Percentiles rank a stretch among this genome's conserved stretches.
Conservation (phyloP, 1,140 invertebrate genomes). For the Araneus ventricosus region DNA sequence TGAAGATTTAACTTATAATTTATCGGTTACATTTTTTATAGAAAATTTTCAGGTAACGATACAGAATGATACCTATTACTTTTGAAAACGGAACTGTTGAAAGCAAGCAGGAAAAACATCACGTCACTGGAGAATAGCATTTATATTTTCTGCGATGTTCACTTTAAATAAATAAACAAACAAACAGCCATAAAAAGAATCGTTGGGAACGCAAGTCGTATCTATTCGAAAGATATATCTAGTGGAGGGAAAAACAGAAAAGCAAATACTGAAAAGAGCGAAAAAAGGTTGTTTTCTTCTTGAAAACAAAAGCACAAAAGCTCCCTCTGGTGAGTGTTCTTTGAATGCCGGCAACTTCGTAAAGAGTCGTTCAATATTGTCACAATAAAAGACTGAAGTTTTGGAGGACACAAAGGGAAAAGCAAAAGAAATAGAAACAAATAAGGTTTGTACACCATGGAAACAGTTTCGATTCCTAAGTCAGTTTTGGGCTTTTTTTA, state of each 20-base stretch:
- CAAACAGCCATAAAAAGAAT: neutral
- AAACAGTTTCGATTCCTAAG: neutral
- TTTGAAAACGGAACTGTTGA: neutral
- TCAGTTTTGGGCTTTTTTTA: neutral
- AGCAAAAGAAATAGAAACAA: neutral
- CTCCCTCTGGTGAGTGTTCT: neutral
- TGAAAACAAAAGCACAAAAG: neutral
- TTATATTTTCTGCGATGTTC: neutral
- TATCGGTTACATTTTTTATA: too few species aligned
- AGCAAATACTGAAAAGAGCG: neutral
- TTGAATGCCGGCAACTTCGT: neutral
- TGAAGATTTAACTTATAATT: too few species aligned
- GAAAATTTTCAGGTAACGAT: too few species aligned
- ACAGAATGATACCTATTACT: too few species aligned
- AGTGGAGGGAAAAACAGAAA: neutral
- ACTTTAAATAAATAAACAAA: neutral
- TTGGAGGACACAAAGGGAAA: neutral
- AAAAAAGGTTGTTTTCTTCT: neutral
- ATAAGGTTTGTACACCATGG: neutral
- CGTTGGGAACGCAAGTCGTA: neutral
- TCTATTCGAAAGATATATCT: neutral
- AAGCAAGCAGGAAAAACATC: neutral
- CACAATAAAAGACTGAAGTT: slow-evolving; percentile 6
- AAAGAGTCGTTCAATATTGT: slow-evolving; percentile 21
- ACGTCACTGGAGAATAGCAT: neutral